A percentile compares a stretch with the other conserved stretches of the same genome.
Conservation (phyloP, 2,113 vertebrate genomes). For the Euleptes europaea region DNA sequence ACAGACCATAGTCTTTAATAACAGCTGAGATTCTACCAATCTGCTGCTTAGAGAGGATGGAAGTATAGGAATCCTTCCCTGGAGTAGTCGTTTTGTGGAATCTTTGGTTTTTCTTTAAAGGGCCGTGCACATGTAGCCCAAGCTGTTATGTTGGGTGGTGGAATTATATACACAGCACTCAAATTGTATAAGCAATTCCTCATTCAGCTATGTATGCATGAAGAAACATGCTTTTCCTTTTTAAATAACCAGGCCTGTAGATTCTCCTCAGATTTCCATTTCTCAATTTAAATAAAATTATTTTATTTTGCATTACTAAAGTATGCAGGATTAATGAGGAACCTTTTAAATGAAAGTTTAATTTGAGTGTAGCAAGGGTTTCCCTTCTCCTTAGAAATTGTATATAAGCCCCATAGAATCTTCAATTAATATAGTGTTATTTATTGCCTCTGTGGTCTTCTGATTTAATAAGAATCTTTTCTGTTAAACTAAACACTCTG, state of each 20-base stretch:
- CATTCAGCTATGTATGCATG: background rate
- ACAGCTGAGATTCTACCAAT: no score
- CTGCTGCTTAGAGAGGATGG: no score
- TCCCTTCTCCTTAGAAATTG: background rate
- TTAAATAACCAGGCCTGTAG: background rate
- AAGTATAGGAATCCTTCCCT: background rate
- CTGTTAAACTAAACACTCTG: conserved; percentile 14
- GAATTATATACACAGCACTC: background rate
- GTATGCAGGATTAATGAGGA: background rate
- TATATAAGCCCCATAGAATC: background rate
- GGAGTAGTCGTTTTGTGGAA: background rate
- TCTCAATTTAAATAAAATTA: background rate
- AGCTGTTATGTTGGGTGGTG: background rate
- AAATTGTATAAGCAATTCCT: background rate
- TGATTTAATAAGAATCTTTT: conserved; percentile 16
- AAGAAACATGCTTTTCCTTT: background rate
- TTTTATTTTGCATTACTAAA: background rate
- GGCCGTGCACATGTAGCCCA: background rate
- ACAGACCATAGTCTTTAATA: no score
- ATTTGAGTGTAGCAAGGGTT: background rate
- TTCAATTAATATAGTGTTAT: conserved; percentile 28
- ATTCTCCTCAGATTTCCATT: background rate
- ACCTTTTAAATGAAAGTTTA: background rate
- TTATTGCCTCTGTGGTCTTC: conserved; percentile 2
- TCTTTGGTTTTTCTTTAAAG: background rate